Evolutionary conservation across 2,797 vertebrate genomes (phyloP).

Genomic region (Buphagus erythrorhynchus): DNA sequence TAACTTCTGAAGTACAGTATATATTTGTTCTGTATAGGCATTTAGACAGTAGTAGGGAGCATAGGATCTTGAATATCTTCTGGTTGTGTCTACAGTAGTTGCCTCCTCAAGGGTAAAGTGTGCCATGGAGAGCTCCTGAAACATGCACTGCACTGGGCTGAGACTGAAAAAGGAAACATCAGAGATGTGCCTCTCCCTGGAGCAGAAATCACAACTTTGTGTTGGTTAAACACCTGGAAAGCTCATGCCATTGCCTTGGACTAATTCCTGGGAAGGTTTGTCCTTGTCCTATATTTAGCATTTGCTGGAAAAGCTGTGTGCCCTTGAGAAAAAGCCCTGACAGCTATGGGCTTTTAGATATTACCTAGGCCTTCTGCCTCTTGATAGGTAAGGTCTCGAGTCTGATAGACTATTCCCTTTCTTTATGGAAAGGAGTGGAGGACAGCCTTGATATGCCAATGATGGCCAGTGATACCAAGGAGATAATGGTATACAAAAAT

Average conservation of each 20-base stretch:
- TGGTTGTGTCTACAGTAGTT: not conserved
- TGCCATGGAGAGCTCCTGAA: not conserved
- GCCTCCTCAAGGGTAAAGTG: not conserved
- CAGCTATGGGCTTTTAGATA: not conserved
- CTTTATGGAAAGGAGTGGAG: not conserved
- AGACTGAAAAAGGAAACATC: not conserved
- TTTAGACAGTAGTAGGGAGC: not conserved
- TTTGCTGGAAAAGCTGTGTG: not conserved
- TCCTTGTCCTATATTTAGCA: not conserved
- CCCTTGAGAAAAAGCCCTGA: not conserved
- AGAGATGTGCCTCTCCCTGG: not conserved
- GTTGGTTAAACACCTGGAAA: not conserved
- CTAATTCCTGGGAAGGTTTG: not conserved
- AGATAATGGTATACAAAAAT: not conserved
- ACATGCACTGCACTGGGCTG: not conserved
- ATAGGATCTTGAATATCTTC: not conserved
- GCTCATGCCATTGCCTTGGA: not conserved
- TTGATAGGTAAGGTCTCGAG: not conserved
- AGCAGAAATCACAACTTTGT: not conserved
- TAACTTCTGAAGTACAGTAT: not conserved
- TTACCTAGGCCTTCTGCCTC: not conserved
- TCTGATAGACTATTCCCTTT: not conserved
- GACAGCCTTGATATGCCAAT: not conserved
- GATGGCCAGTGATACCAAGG: not conserved
- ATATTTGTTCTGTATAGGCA: not conserved